Conservation (phyloP, 2,888 invertebrate species). For the Agriopis leucophaearia region DNA sequence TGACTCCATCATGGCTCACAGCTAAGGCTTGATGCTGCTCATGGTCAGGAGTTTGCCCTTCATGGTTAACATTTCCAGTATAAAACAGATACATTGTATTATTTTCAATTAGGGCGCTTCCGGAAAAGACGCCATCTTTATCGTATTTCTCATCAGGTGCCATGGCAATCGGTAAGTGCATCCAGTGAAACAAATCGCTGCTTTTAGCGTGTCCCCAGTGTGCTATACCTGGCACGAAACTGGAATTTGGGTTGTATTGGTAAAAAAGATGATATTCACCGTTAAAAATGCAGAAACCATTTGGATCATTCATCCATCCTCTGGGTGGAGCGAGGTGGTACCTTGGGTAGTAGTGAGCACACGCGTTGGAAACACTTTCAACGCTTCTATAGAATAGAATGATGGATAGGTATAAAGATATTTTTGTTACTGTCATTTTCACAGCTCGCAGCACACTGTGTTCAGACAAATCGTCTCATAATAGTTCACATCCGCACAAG, state of each 20-base stretch:
- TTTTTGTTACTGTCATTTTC: conserved; percentile 40
- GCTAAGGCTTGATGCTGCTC: conserved; percentile 70
- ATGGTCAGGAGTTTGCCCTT: conserved; percentile 60
- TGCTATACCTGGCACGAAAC: conserved; percentile 66
- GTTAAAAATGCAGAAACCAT: conserved; percentile 76
- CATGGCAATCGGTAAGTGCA: conserved; percentile 77
- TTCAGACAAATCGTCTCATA: conserved; percentile 35
- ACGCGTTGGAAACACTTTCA: conserved; percentile 47
- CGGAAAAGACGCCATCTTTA: conserved; percentile 76
- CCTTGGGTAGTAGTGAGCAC: conserved; percentile 63
- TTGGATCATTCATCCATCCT: conserved; percentile 87
- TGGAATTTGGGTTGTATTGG: conserved; percentile 77
- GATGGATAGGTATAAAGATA: conserved; percentile 43
- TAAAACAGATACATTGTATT: conserved; percentile 69
- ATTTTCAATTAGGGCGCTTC: conserved; percentile 75
- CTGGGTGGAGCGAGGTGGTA: conserved; percentile 69
- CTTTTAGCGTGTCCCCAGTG: conserved; percentile 85
- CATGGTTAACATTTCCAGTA: conserved; percentile 71
- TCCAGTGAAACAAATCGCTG: conserved; percentile 78
- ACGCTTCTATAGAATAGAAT: conserved; percentile 50
- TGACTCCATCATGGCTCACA: conserved; percentile 67
- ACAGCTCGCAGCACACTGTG: conserved; percentile 18
- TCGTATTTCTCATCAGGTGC: conserved; percentile 74
- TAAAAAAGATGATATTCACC: conserved; percentile 81
- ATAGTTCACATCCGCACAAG: conserved; percentile 47